Evolutionary conservation across 53 echinoderm and acorn worm species (phyloP).

Genomic region (Arbacia lixula): DNA sequence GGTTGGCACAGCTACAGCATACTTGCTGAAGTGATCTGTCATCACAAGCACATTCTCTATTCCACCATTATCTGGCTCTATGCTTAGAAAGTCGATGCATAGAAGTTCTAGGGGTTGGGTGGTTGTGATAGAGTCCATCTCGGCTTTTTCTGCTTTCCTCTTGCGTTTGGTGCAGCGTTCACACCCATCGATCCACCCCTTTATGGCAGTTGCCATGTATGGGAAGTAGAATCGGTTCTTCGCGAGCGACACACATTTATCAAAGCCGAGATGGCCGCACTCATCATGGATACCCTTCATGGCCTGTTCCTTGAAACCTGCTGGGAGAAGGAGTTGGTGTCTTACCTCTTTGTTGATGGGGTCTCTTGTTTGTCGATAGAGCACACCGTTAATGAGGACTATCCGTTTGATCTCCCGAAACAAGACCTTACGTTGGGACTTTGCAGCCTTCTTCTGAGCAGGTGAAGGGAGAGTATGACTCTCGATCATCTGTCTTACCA

Average conservation of each 20-base stretch:
- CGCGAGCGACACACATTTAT: too few species aligned
- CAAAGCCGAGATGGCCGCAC: too few species aligned
- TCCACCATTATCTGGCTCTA: slow-evolving; percentile 47
- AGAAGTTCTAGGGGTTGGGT: slow-evolving; percentile 37
- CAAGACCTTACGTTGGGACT: too few species aligned
- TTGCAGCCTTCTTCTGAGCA: too few species aligned
- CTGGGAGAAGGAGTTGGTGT: slow-evolving; percentile 34
- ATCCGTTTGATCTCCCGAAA: too few species aligned
- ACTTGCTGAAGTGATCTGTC: slow-evolving; percentile 43
- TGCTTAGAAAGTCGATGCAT: slow-evolving; percentile 31
- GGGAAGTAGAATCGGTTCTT: slow-evolving; percentile 48
- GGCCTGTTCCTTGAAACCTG: not conserved
- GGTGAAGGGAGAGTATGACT: too few species aligned
- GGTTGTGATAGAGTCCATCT: slow-evolving; percentile 41
- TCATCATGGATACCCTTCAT: slow-evolving; percentile 29
- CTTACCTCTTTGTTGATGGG: not conserved
- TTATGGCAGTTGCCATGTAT: slow-evolving; percentile 27
- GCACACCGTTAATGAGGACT: not conserved
- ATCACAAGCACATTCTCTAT: slow-evolving; percentile 30
- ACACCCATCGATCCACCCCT: slow-evolving; percentile 18
- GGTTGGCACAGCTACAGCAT: slow-evolving; percentile 41
- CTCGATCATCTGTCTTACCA: too few species aligned
- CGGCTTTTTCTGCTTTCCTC: slow-evolving; percentile 28
- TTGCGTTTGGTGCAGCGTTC: slow-evolving; percentile 51
- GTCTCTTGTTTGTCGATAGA: slow-evolving; percentile 3